These are phyloP conservation scores for Heteromormyrus szaboi DNA, from an alignment of 2,797 vertebrate genomes.

Conservation along the genomic window DNA sequence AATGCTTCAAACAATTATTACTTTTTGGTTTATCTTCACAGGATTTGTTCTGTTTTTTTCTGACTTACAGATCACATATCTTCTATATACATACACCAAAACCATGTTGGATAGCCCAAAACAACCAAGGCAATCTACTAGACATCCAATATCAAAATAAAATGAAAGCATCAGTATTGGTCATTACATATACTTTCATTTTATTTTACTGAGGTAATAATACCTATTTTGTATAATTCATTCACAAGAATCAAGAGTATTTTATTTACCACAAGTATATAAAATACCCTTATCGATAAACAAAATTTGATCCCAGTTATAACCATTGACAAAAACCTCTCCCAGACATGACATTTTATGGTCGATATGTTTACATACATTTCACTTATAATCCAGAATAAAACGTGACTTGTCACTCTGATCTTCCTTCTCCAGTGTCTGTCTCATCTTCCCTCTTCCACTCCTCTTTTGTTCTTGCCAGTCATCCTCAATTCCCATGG, in stretches of 20 bases:
- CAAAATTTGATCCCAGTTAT: not conserved
- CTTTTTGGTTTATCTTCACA: slow-evolving; percentile 12
- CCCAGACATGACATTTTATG: not conserved
- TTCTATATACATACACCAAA: slow-evolving; percentile 1
- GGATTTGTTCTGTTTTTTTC: not conserved
- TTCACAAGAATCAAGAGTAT: slow-evolving; percentile 5
- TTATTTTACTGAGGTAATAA: slow-evolving; percentile 11
- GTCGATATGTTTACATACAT: slow-evolving; percentile 31
- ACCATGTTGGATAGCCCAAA: slow-evolving; percentile 39
- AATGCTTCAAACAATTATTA: not conserved
- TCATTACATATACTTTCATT: slow-evolving; percentile 4
- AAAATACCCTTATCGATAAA: slow-evolving; percentile 9
- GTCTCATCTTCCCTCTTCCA: not conserved
- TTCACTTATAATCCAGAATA: slow-evolving; percentile 23
- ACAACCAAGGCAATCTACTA: slow-evolving; percentile 32
- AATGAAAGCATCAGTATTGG: slow-evolving; percentile 11
- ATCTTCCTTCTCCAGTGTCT: not conserved
- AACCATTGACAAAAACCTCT: not conserved
- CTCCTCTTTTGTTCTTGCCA: not conserved
- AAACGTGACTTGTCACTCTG: not conserved
- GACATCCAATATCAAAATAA: slow-evolving; percentile 24
- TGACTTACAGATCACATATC: not conserved
- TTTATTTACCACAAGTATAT: slow-evolving; percentile 11
- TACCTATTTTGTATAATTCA: not conserved
- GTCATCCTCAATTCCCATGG: not conserved